Conservation (phyloP, 2,113 vertebrate species). For the Oxyruncus cristatus region DNA sequence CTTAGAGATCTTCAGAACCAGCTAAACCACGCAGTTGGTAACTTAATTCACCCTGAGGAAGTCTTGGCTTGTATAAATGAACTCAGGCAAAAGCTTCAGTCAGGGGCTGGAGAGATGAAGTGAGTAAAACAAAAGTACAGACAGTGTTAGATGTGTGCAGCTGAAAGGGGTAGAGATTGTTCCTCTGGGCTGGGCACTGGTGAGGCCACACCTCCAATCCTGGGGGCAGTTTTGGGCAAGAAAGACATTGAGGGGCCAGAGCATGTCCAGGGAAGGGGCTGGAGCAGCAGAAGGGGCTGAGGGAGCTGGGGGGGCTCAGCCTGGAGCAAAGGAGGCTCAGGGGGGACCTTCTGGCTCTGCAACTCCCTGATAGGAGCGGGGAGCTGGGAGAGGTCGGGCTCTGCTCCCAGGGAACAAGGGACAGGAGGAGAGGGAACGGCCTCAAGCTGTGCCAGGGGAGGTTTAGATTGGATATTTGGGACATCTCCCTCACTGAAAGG, state of each 20-base stretch:
- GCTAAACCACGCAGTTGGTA: conserved; percentile 63
- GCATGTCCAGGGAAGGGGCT: too few species aligned
- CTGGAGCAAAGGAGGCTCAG: too few species aligned
- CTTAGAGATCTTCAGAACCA: conserved; percentile 75
- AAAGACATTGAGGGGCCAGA: too few species aligned
- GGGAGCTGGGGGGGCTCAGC: too few species aligned
- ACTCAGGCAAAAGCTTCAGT: conserved; percentile 70
- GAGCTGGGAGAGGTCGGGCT: too few species aligned
- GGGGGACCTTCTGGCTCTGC: too few species aligned
- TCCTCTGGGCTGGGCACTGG: background rate
- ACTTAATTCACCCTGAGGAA: conserved; percentile 75
- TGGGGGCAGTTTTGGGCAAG: too few species aligned
- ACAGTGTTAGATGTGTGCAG: background rate
- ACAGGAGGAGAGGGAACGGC: background rate
- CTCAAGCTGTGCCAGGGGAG: background rate
- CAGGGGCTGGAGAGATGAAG: conserved; percentile 73
- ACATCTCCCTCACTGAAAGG: background rate
- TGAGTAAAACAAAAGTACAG: conserved; percentile 39
- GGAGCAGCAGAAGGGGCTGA: too few species aligned
- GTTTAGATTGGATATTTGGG: background rate
- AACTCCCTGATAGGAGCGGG: too few species aligned
- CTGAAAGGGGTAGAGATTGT: background rate
- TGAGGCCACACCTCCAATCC: background rate
- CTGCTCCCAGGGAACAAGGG: background rate
- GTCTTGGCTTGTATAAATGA: conserved; percentile 69